Evolutionary conservation across 2,888 invertebrate genomes (phyloP), one percentile per base, ranked within the genome.

Genomic region (Ornithoptera alexandrae): DNA sequence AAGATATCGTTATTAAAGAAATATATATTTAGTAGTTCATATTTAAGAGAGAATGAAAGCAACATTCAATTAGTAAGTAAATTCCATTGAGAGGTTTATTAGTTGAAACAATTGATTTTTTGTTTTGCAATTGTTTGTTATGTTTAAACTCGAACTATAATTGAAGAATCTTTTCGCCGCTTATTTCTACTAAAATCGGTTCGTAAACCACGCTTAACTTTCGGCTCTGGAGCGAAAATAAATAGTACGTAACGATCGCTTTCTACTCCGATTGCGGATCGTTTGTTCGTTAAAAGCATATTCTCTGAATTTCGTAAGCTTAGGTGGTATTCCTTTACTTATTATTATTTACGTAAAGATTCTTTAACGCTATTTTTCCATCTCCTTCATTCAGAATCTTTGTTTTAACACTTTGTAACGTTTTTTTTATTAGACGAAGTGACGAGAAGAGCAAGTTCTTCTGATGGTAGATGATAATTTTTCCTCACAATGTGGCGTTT

Each of bases 181-280:
- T 24, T 62, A 50, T 62, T 62, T 62, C 62, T 50, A 46, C 50
- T 50, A 62, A 65, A 42, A 65, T 65, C 58, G 42, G 3, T 22
- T 39, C 57, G 39, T 57, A 65, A 65, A 58, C 65, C 17, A 22
- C n/a, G 42, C 57, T 65, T 58, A 65, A 62, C 57, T 62, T 62
- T 67, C 42, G 62, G 62, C 57, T 62, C 62, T 58, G 53, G 61
- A 57, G 42, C 57, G 67, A 62, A 57, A 67, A 62, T 67, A 67
- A 62, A 67, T 62, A 62, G 42, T 42, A 62, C 18, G 57, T 57
- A 62, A 67, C 24, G 67, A 67, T 62, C 56, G 57, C 42, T 67
- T 67, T 67, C 62, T 67, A 62, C 67, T 62, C 67, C 46, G 57
- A 57, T 67, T 67, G 67, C 53, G 67, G 57, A 62, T 67, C 62